Evolutionary conservation across 2,888 invertebrate genomes (phyloP).

Genomic region (Metallyticus violacea): DNA sequence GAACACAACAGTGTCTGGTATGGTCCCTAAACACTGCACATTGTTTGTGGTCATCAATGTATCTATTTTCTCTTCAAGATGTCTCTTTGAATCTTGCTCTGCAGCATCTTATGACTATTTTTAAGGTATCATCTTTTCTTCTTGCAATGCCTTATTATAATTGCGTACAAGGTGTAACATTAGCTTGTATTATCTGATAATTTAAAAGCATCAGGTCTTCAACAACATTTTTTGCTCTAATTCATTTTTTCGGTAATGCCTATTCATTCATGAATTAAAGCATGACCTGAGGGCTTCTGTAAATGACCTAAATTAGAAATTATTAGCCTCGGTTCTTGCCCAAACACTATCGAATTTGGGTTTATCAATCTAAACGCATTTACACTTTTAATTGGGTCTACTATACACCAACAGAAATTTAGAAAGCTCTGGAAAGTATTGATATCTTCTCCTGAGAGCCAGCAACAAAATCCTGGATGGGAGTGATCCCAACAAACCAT

Average conservation of each 20-base stretch:
- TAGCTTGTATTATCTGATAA: conserved; percentile 85
- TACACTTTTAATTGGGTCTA: conserved; percentile 98
- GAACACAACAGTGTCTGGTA: conserved; percentile 91
- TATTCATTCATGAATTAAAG: conserved; percentile 98
- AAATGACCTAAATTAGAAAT: conserved; percentile 98
- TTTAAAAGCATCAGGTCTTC: conserved; percentile 85
- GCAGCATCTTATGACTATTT: conserved; percentile 98
- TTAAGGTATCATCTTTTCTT: conserved; percentile 99
- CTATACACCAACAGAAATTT: conserved; percentile 97
- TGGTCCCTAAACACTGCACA: conserved; percentile 95
- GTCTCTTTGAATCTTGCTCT: conserved; percentile 97
- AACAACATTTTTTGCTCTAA: conserved; percentile 98
- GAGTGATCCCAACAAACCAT: conserved; percentile 98
- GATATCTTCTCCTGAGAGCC: conserved; percentile 98
- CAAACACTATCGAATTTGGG: conserved; percentile 98
- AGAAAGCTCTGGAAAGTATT: conserved; percentile 99
- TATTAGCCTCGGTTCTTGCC: conserved; percentile 97
- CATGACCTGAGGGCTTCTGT: conserved; percentile 98
- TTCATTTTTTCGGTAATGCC: conserved; percentile 98
- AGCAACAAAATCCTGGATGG: conserved; percentile 99
- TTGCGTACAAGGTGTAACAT: conserved; percentile 97
- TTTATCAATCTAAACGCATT: conserved; percentile 99
- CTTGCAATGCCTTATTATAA: conserved; percentile 95
- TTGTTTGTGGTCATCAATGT: conserved; percentile 96
- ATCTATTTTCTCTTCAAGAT: conserved; percentile 98